A percentile compares a stretch with the other conserved stretches of the same genome.
Conservation (phyloP, 1,140 invertebrate species). For the Calliopsis andreniformis region DNA sequence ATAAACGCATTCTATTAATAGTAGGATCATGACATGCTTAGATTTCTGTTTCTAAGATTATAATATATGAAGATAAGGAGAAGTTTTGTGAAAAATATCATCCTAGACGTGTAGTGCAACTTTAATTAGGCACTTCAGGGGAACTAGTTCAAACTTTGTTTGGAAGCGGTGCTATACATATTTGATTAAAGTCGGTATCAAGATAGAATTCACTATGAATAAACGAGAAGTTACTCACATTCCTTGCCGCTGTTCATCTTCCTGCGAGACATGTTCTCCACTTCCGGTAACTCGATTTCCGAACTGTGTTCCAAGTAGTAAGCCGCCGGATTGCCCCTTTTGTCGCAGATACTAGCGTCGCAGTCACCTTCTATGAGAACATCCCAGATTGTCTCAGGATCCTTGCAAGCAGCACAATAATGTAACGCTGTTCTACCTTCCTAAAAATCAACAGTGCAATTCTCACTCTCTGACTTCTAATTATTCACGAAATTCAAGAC, state of each 20-base stretch:
- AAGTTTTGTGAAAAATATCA: no score
- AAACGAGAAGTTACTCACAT: slow-evolving; percentile 75
- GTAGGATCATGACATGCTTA: no score
- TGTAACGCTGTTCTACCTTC: slow-evolving; percentile 91
- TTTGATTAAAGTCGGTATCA: no score
- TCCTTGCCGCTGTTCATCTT: slow-evolving; percentile 74
- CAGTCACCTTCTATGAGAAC: slow-evolving; percentile 86
- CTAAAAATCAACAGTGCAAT: slow-evolving; percentile 71
- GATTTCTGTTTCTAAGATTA: no score
- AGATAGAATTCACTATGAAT: no score
- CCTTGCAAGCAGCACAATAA: slow-evolving; percentile 87
- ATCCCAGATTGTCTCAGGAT: slow-evolving; percentile 85
- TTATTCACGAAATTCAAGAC: no score
- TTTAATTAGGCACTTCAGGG: no score
- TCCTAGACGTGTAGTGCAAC: no score
- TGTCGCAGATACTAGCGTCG: slow-evolving; percentile 85
- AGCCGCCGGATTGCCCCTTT: slow-evolving; percentile 85
- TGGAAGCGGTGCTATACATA: no score
- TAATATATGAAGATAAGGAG: no score
- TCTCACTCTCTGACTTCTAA: not conserved
- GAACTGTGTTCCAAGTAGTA: slow-evolving; percentile 86
- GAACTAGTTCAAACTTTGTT: no score
- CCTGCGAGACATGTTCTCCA: slow-evolving; percentile 77
- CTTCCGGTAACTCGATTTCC: slow-evolving; percentile 84
- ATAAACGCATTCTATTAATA: no score